Conservation (phyloP, 2,797 vertebrate species). For the Rhyacichthys aspro region DNA sequence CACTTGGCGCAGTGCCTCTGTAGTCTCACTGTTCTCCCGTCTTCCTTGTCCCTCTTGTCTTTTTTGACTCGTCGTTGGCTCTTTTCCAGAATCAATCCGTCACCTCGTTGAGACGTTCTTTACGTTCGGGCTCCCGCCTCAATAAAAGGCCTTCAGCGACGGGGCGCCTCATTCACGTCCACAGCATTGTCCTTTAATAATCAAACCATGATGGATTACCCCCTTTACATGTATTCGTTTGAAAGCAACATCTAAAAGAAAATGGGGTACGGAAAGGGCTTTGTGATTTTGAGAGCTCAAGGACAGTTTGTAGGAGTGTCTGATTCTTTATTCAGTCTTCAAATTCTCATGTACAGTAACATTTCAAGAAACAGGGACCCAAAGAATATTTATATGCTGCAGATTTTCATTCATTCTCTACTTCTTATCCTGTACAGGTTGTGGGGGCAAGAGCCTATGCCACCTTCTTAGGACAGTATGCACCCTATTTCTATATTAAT, state of each 20-base stretch:
- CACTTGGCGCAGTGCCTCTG: conserved; percentile 46
- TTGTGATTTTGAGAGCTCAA: conserved; percentile 1
- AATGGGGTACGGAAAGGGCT: conserved; percentile 28
- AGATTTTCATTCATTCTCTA: too few species aligned
- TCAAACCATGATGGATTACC: conserved; percentile 77
- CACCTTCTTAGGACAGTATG: too few species aligned
- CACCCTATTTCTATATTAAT: too few species aligned
- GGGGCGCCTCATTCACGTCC: conserved; percentile 75
- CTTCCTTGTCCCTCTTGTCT: conserved; percentile 37
- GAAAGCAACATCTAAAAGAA: conserved; percentile 46
- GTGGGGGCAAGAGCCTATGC: too few species aligned
- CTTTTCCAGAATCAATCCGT: conserved; percentile 69
- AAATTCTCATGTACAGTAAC: background rate
- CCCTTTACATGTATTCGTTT: conserved; percentile 51
- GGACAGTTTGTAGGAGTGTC: background rate
- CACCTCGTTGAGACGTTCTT: conserved; percentile 64
- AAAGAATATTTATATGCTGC: too few species aligned
- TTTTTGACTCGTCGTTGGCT: conserved; percentile 57
- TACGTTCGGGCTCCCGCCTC: conserved; percentile 59
- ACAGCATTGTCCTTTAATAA: conserved; percentile 73
- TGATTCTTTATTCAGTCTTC: background rate
- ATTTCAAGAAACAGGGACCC: too few species aligned
- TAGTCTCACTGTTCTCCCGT: conserved; percentile 42
- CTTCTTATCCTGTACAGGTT: too few species aligned
- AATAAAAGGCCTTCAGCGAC: conserved; percentile 58